phyloP scores from a whole-genome alignment of 2,888 invertebrate genomes.

The Scaptomyza reducta region DNA sequence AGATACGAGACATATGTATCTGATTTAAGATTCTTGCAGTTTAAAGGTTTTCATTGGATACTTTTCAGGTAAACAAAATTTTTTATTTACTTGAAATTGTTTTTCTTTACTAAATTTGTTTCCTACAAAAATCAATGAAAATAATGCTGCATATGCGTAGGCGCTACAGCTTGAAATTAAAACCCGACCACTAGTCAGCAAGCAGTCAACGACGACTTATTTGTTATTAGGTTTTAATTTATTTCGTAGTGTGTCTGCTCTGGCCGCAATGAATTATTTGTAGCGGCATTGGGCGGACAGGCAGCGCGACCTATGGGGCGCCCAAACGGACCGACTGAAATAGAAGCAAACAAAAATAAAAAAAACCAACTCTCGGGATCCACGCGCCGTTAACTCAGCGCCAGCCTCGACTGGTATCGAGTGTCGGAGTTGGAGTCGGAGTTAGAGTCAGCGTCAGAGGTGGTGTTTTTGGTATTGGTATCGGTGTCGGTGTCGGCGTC shows the following conservation, averaged over 20 bases:
- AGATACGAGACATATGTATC: background rate
- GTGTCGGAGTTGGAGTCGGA: constrained; percentile 48
- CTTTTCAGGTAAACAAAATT: background rate
- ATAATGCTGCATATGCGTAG: constrained; percentile 51
- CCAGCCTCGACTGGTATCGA: constrained; percentile 45
- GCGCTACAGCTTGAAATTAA: constrained; percentile 36
- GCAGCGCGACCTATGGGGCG: constrained; percentile 58
- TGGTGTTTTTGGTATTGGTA: constrained; percentile 26
- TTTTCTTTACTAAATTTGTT: background rate
- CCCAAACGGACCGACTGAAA: constrained; percentile 38
- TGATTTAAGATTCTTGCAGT: constrained; percentile 19
- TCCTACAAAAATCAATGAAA: constrained; percentile 2
- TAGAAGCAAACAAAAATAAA: constrained; percentile 25
- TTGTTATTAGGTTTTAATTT: constrained; percentile 81
- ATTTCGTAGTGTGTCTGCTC: constrained; percentile 71
- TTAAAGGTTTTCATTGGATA: constrained; percentile 8
- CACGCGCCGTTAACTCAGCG: constrained; percentile 63
- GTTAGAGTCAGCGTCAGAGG: constrained; percentile 27
- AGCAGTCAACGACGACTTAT: constrained; percentile 70
- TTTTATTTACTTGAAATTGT: background rate
- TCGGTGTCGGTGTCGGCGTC: constrained; percentile 17
- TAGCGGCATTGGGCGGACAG: constrained; percentile 75
- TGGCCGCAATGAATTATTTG: constrained; percentile 76
- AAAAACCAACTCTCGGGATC: constrained; percentile 53
- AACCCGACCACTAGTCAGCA: constrained; percentile 19